phyloP scores from a whole-genome alignment of 1,140 invertebrate species.

The Lepidurus arcticus region DNA sequence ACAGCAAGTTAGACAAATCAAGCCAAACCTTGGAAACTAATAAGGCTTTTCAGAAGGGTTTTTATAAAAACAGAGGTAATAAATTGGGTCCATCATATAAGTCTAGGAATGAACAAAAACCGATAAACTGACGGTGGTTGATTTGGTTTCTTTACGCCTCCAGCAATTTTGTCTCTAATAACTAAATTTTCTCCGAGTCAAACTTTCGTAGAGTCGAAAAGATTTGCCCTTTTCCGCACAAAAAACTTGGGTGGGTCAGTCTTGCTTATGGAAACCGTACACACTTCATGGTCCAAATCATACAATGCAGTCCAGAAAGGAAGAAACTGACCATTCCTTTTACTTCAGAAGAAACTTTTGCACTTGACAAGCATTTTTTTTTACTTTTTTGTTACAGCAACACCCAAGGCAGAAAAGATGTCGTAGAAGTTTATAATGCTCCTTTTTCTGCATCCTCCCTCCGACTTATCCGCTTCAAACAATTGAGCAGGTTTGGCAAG shows the following conservation, averaged over 20 bases:
- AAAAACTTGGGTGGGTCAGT: not conserved
- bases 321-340: not conserved
- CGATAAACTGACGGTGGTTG: not conserved
- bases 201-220: not conserved
- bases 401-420: constrained; percentile 10
- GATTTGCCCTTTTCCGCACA: not conserved
- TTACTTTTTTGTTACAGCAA: not conserved
- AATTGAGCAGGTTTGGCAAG: constrained; percentile 18
- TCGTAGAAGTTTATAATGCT: not conserved
- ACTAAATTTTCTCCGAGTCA: not conserved
- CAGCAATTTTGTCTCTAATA: not conserved
- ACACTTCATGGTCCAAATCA: not conserved
- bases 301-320: not conserved
- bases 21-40: not conserved
- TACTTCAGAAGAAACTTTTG: not conserved
- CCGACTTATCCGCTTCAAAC: constrained; percentile 2
- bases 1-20: not conserved
- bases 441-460: not conserved
- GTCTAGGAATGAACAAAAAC: constrained; percentile 15
- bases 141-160: not conserved
- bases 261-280: not conserved
- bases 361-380: not conserved
- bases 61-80: constrained; percentile 7
- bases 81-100: constrained; percentile 2
- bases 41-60: not conserved